Conservation (phyloP, 1,140 invertebrate species). For the Stratiolaelaps scimitus region DNA sequence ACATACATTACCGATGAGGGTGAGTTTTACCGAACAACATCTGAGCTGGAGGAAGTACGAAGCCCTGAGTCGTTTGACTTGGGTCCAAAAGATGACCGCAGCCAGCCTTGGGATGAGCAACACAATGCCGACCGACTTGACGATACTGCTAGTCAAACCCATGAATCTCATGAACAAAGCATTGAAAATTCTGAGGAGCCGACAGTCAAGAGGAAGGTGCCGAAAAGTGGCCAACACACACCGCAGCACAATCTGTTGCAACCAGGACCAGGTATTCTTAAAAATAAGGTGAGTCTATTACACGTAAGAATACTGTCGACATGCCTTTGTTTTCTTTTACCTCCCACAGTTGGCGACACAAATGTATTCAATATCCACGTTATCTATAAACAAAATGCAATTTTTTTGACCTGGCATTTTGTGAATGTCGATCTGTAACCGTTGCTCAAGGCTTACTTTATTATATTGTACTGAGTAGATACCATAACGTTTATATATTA, state of each 20-base stretch:
- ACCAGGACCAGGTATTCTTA: slow-evolving; percentile 25
- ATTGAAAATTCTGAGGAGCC: neutral
- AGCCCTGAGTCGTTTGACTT: neutral
- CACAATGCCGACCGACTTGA: too few relatives aligned
- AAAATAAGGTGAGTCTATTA: slow-evolving; percentile 19
- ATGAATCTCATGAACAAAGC: neutral
- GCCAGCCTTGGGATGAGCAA: too few relatives aligned
- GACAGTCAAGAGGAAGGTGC: neutral
- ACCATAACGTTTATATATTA: too few relatives aligned
- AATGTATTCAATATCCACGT: too few relatives aligned
- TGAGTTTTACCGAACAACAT: slow-evolving; percentile 6
- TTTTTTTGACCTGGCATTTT: too few relatives aligned
- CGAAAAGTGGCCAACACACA: slow-evolving; percentile 19
- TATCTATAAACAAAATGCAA: too few relatives aligned
- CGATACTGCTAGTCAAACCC: too few relatives aligned
- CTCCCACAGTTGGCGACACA: neutral
- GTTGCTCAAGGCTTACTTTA: too few relatives aligned
- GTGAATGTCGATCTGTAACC: too few relatives aligned
- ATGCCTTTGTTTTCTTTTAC: neutral
- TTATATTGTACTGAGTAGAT: too few relatives aligned
- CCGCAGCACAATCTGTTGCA: slow-evolving; percentile 13
- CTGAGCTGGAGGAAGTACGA: slow-evolving; percentile 17
- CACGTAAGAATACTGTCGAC: neutral
- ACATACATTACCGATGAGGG: slow-evolving; percentile 6
- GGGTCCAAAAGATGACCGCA: too few relatives aligned